These are phyloP conservation scores for Drosophila colorata DNA, from an alignment of 2,888 invertebrate species.

Conservation along the genomic window DNA sequence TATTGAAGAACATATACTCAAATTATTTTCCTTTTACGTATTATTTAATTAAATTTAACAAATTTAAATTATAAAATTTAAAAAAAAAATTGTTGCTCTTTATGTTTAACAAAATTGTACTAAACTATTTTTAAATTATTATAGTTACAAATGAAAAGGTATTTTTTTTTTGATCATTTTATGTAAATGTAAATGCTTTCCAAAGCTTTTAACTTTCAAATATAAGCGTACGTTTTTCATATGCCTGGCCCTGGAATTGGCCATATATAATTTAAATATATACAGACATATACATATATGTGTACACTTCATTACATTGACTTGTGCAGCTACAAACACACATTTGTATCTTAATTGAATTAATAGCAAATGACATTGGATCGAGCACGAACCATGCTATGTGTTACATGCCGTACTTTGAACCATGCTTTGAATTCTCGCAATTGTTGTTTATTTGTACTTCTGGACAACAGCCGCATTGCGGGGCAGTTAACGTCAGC, in stretches of 20 bases:
- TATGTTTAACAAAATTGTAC: no score
- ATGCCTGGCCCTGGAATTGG: background rate
- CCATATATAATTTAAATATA: background rate
- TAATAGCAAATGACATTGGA: constrained; percentile 1
- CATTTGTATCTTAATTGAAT: background rate
- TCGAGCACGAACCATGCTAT: constrained; percentile 1
- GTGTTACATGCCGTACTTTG: constrained; percentile 7
- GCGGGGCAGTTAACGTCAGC: background rate
- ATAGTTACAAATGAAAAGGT: no score
- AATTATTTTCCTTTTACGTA: no score
- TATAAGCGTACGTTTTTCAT: no score
- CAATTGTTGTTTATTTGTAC: constrained; percentile 10
- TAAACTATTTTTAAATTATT: no score
- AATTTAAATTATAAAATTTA: no score
- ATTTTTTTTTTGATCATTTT: no score
- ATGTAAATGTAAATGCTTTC: no score
- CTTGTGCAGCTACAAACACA: background rate
- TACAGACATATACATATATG: background rate
- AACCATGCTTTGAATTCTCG: background rate
- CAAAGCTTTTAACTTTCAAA: no score
- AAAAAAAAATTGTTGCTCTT: no score
- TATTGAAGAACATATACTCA: no score
- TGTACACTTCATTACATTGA: background rate
- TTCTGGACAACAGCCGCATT: constrained; percentile 19
- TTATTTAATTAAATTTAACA: no score